Evolutionary conservation across 1,140 invertebrate species (phyloP).

Genomic region (Alviniconcha marisindica): DNA sequence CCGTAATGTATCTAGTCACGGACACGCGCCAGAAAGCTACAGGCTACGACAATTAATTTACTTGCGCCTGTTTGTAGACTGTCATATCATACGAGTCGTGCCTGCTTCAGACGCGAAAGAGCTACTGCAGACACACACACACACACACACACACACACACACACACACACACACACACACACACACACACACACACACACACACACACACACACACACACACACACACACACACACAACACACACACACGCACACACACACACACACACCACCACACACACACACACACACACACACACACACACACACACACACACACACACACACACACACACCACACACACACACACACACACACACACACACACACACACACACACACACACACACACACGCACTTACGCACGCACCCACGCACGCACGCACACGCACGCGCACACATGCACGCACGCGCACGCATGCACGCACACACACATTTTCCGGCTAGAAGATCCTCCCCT

Average conservation of each 20-base stretch:
- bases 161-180: slow-evolving; percentile 14
- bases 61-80: no score
- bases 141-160: neutral
- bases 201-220: neutral
- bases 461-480: neutral
- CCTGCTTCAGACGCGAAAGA: no score
- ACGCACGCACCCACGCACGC: slow-evolving; percentile 5
- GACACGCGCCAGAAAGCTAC: no score
- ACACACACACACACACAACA: slow-evolving; percentile 11
- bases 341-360: neutral
- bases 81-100: no score
- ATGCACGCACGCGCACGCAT: neutral
- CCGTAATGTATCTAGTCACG: no score
- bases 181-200: neutral
- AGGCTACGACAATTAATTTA: no score
- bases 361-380: slow-evolving; percentile 3
- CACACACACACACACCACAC: slow-evolving; percentile 4
- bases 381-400: neutral
- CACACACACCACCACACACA: neutral
- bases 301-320: neutral
- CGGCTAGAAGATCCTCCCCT: no score
- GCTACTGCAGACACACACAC: neutral
- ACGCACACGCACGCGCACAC: neutral
- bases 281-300: neutral
- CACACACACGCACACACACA: neutral